Evolutionary conservation across 2,888 invertebrate species (phyloP).

Genomic region (Slavum lentiscoides): DNA sequence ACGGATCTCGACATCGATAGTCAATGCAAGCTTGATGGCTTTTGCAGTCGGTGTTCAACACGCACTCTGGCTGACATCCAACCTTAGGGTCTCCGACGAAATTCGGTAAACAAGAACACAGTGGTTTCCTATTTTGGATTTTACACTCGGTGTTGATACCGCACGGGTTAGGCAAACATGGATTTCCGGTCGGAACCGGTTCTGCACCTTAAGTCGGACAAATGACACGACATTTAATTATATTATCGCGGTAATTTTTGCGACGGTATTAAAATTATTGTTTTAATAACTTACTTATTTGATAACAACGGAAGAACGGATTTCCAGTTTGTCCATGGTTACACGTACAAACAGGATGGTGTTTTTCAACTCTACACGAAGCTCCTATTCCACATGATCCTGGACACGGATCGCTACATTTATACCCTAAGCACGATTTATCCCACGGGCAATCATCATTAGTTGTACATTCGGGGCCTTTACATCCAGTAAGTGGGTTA

Average conservation of each 20-base stretch:
- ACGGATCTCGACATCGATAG: constrained; percentile 72
- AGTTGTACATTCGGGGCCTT: constrained; percentile 77
- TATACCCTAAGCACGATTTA: constrained; percentile 78
- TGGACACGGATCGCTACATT: constrained; percentile 80
- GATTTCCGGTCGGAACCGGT: constrained; percentile 65
- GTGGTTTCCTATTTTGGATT: constrained; percentile 70
- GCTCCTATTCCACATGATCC: constrained; percentile 79
- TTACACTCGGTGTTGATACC: constrained; percentile 79
- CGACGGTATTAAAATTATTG: background rate
- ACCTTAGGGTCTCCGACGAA: constrained; percentile 78
- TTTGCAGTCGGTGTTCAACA: constrained; percentile 80
- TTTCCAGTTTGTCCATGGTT: constrained; percentile 74
- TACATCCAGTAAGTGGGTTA: constrained; percentile 75
- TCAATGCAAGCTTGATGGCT: constrained; percentile 75
- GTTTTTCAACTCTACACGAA: constrained; percentile 74
- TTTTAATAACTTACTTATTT: constrained; percentile 58
- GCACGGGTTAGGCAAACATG: constrained; percentile 76
- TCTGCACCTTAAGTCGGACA: constrained; percentile 57
- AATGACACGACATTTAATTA: background rate
- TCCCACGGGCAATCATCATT: constrained; percentile 76
- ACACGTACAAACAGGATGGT: constrained; percentile 80
- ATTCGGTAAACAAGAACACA: constrained; percentile 77
- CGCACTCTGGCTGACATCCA: constrained; percentile 78
- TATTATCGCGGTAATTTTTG: constrained; percentile 3
- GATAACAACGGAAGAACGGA: constrained; percentile 74